Base-by-base conservation (phyloP, 2,888 invertebrate genomes). In the Alloplasta piceator region DNA sequence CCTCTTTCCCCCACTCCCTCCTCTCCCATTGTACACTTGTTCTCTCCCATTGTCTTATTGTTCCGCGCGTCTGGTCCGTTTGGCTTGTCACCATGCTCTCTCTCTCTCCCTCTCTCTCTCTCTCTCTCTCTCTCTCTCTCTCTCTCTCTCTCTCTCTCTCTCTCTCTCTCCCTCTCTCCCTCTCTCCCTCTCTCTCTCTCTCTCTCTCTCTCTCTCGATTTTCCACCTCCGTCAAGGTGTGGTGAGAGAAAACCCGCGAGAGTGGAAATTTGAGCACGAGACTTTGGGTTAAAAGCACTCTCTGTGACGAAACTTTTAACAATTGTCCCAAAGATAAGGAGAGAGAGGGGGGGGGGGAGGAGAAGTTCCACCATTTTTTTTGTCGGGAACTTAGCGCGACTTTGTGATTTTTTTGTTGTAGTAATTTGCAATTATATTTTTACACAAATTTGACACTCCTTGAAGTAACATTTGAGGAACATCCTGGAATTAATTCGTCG, bases 41-140 rank as follows among this genome's bases (percentile, higher is more conserved):
- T 87, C 88, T 26, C 41, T 43, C 48, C 86, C 82, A 89, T 89
- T 89, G 89, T 89, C 89, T 89, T 88, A 90, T 89, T 90, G 89
- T 90, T 87, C 85, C 77, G 78, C 82, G 80, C 80, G 85, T 82
- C 83, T 80, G 82, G 81, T 79, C 74, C 80, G 68, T 68, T 82
- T 64, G 48, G 83, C 81, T 80, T 79, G 83, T 72, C 77, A 73
- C 67, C 46, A 46, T 43, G 38, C 46, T 76, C 60, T 50, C 73
- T 43, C 58, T 6, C 52, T 60, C 64, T 43, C 67, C 46, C 16
- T 43, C 12, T 68, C 46, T 36, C 38, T 68, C 56, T 67, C 68
- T 55, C 12, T 50, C 50, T 56, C 61, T 68, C 43, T 46, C 56
- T 61, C 26, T 61, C 73, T 14, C 16, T 58, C 46, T 46, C 43